phyloP scores from a whole-genome alignment of 2,888 invertebrate species.

The Octonoba sinensis region DNA sequence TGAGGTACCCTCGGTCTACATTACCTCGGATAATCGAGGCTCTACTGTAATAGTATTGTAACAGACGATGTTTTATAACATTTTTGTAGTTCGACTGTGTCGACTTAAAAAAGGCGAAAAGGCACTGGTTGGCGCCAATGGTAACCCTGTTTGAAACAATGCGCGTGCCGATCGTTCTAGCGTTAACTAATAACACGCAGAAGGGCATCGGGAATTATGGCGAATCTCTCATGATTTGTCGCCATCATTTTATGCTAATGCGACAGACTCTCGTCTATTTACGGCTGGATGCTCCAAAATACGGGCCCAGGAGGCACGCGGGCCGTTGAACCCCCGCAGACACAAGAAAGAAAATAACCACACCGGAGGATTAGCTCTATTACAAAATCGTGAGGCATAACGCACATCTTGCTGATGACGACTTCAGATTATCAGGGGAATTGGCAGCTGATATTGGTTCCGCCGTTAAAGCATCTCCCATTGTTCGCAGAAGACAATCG shows the following conservation, averaged over 20 bases:
- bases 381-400: conserved; percentile 52
- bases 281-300: conserved; percentile 32
- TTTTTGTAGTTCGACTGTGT: no score
- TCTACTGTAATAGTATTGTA: no score
- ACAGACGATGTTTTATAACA: no score
- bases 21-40: no score
- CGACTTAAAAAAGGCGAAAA: no score
- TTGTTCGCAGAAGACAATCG: conserved; percentile 28
- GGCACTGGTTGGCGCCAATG: no score
- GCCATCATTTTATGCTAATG: conserved; percentile 31
- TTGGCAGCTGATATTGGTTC: conserved; percentile 1
- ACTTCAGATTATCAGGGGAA: conserved; percentile 1
- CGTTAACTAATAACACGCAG: conserved; percentile 2
- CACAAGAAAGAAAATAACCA: conserved; percentile 12
- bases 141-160: no score
- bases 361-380: conserved; percentile 35
- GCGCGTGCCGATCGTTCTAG: conserved; percentile 31
- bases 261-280: conserved; percentile 25
- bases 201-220: background rate
- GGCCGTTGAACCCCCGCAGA: conserved; percentile 29
- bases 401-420: conserved; percentile 21
- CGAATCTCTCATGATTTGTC: conserved; percentile 27
- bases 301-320: conserved; percentile 13
- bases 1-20: no score
- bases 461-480: conserved; percentile 9